Evolutionary conservation across 2,888 invertebrate genomes (phyloP).

Genomic region (Pyrrhia umbra): DNA sequence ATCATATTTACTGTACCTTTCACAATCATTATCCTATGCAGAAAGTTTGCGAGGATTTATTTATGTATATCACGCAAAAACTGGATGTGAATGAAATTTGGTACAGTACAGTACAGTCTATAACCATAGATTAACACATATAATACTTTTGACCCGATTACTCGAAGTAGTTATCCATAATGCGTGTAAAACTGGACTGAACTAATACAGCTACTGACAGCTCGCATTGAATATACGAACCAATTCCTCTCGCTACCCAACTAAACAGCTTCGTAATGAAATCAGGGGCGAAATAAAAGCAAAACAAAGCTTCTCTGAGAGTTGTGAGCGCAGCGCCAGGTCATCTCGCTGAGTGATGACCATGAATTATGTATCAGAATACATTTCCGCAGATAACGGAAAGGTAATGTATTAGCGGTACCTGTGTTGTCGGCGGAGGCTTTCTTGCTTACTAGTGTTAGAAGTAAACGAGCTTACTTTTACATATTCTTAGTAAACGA

Average conservation of each 20-base stretch:
- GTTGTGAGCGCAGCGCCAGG: conserved; percentile 58
- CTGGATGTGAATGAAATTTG: too few species aligned
- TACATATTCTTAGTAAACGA: background rate
- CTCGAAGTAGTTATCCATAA: too few species aligned
- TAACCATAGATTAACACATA: too few species aligned
- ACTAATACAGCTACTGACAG: too few species aligned
- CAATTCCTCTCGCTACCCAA: conserved; percentile 9
- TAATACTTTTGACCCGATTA: too few species aligned
- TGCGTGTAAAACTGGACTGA: too few species aligned
- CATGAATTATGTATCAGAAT: conserved; percentile 82
- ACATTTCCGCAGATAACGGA: conserved; percentile 74
- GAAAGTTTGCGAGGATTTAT: too few species aligned
- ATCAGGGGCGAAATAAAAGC: conserved; percentile 34
- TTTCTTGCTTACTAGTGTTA: conserved; percentile 10
- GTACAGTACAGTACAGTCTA: too few species aligned
- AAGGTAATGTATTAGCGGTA: conserved; percentile 72
- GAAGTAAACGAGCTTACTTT: conserved; percentile 5
- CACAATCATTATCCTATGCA: too few species aligned
- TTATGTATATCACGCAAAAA: too few species aligned
- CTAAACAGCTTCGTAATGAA: conserved; percentile 41
- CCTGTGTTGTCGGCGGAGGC: conserved; percentile 41
- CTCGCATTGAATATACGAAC: background rate
- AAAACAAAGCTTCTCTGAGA: conserved; percentile 51
- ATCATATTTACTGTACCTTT: too few species aligned
- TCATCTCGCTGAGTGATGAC: conserved; percentile 75